Base-by-base conservation (phyloP, 2,797 vertebrate species). In the Muscicapa comitata region DNA sequence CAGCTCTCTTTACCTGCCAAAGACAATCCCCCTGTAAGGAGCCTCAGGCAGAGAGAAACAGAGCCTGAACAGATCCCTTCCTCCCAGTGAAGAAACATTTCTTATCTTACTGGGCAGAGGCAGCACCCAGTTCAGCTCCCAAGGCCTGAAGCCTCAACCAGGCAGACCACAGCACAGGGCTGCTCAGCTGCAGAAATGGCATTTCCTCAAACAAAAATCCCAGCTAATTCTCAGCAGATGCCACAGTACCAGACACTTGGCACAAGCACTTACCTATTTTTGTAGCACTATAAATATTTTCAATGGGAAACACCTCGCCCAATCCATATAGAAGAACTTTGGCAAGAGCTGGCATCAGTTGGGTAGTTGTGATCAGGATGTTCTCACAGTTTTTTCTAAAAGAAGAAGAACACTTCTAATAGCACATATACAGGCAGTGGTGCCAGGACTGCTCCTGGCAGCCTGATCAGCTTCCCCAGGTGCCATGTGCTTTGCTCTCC, bases 241-340 rank as follows among this genome's bases (percentile, higher is more conserved):
- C 31, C 8, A 15, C 57, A 33, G 42, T 42, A 23, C 29, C 66
- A 67, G 61, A 38, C 3, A 43, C 50, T 29, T 67, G 66, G 84
- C 84, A 50, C 57, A 77, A 17, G 2, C 16, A 50, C 94, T 96
- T 97, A 99, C 99, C 99, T 97, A 99, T 99, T 98, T 99, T 99
- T 80, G 99, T 99, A 96, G 99, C 99, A 54, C 99, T 99, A 97
- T 99, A 99, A 98, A 99, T 99, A 97, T 99, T 99, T 97, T 99
- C 99, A 25, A 99, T 98, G 83, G 99, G 99, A 96, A 99, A 99
- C 89, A 99, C 98, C 40, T 99, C 98, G 81, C 99, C 99, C 91
- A 99, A 96, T 66, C 99, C 99, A 50, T 99, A 99, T 7, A 99
- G 98, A 76, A 99, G 98, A 96, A 99, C 99, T 95, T 99, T 99